phyloP scores from a whole-genome alignment of 2,113 vertebrate species.

The Hoplias malabaricus region DNA sequence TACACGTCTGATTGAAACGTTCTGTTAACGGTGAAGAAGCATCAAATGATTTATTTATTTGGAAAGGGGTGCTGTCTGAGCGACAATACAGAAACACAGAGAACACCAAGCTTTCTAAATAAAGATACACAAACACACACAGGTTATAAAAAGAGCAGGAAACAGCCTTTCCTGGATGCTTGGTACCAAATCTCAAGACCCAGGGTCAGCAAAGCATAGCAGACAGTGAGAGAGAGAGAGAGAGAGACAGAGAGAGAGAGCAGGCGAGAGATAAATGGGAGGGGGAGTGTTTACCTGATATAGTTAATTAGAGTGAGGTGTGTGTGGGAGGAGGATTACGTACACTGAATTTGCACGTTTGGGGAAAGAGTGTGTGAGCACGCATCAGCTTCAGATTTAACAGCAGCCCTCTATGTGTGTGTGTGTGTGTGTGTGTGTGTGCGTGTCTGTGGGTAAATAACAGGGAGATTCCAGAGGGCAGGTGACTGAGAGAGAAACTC shows the following conservation, averaged over 20 bases:
- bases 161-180: constrained; percentile 51
- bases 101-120: constrained; percentile 29
- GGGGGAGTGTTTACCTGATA: neutral
- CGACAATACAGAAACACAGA: neutral
- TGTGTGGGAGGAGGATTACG: neutral
- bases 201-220: constrained; percentile 6
- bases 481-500: neutral
- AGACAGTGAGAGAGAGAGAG: neutral
- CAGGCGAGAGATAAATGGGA: no score
- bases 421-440: neutral
- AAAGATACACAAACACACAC: constrained; percentile 16
- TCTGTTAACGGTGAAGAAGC: neutral
- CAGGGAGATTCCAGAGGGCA: neutral
- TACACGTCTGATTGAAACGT: constrained; percentile 21
- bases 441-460: neutral
- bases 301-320: neutral
- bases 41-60: constrained; percentile 3
- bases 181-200: constrained; percentile 11
- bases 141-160: constrained; percentile 40
- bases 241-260: neutral
- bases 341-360: neutral
- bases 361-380: constrained; percentile 13
- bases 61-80: constrained; percentile 17
- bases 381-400: neutral
- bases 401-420: neutral